Percentiles rank a stretch among this genome's conserved stretches.
These are phyloP conservation scores for Melanchra persicariae DNA, from an alignment of 2,888 invertebrate genomes.

Conservation along the genomic window DNA sequence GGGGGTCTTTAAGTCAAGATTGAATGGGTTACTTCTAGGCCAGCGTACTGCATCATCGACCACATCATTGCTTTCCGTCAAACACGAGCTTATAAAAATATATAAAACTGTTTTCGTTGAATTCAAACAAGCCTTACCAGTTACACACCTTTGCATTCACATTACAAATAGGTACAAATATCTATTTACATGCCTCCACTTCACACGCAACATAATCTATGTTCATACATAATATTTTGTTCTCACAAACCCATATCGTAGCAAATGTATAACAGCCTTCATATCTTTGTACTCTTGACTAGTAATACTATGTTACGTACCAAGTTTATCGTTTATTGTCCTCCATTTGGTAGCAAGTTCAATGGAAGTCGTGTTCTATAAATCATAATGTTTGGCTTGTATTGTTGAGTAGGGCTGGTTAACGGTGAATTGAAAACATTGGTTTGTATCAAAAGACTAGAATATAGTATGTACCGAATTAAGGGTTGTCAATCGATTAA, in stretches of 20 bases:
- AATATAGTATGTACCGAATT: not conserved
- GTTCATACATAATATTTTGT: not conserved
- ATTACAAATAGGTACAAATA: too few relatives aligned
- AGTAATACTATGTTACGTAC: slow-evolving; percentile 25
- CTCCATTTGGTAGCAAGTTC: slow-evolving; percentile 53
- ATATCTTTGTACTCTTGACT: slow-evolving; percentile 46
- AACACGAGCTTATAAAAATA: too few relatives aligned
- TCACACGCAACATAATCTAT: not conserved
- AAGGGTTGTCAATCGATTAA: not conserved
- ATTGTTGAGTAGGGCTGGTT: slow-evolving; percentile 31
- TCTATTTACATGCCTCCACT: not conserved
- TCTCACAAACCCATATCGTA: slow-evolving; percentile 17
- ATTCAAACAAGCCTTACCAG: not conserved
- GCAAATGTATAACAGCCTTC: slow-evolving; percentile 13
- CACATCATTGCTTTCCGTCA: too few relatives aligned
- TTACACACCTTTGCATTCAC: not conserved
- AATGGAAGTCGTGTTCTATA: slow-evolving; percentile 31
- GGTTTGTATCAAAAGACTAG: not conserved
- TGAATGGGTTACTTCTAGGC: too few relatives aligned
- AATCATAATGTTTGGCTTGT: slow-evolving; percentile 31
- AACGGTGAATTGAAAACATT: not conserved
- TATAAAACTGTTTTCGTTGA: too few relatives aligned
- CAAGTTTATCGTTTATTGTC: slow-evolving; percentile 57
- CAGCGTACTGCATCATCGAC: too few relatives aligned
- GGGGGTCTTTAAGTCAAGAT: too few relatives aligned